Base-by-base conservation (phyloP, 2,113 vertebrate species). In the Chaetodon auriga region DNA sequence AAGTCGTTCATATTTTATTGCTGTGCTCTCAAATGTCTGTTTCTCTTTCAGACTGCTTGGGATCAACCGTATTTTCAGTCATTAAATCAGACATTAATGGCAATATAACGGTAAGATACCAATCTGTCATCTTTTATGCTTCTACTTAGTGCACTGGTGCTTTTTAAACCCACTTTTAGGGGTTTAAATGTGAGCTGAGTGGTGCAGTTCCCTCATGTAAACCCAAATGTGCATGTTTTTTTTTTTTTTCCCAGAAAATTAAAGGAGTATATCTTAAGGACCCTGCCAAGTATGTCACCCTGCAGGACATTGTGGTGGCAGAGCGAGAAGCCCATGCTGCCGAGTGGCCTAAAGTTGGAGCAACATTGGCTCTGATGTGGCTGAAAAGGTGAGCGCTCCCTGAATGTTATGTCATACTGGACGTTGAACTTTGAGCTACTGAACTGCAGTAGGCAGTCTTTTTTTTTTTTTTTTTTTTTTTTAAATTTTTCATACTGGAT, bases 341-440 rank as follows among this genome's bases (percentile, higher is more conserved):
- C 0, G 93, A 96, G 0, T 99, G 98, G 98, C 98, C 98, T 6
- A 98, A 96, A 92, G 96, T 94, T 0, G 98, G 97, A 0, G 98
- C 97, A 0, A 99, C 98, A 0, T 87, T 99, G 71, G 98, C 97
- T 0, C 92, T 99, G 62, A 97, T 99, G 97, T 99, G 98, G 98
- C 92, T 99, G 62, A 99, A 99, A 90, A 98, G 98, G 98, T 99
- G 92, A 57, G 75, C 13, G 0, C 51, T 19, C 15, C 45, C 48
- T 68, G 15, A 35, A 0, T 11, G 36, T 57, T 83, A 16, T 68
- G 18, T 41, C 51, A n/a, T 21, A 15, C 19, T 62, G 61, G n/a
- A 16, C 36, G 30, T 54, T 80, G 72, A 46, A 63, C 71, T 65
- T 63, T 70, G 1, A 25, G n/a, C 6, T 30, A 6, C 6, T 81